These are phyloP conservation scores for Orchesella flavescens DNA, from an alignment of 2,888 invertebrate species.

Conservation along the genomic window DNA sequence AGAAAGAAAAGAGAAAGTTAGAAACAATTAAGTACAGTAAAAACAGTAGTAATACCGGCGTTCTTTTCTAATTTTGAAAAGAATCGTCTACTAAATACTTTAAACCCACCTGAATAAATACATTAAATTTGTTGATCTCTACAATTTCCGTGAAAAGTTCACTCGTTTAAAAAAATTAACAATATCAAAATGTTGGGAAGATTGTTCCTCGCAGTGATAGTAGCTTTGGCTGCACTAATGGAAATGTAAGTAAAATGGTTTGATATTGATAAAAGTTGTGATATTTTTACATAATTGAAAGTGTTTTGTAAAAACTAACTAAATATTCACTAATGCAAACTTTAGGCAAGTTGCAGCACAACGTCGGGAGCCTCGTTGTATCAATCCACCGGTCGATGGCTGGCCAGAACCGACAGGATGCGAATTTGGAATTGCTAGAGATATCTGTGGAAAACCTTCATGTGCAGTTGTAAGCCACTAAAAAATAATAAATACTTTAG, in stretches of 20 bases:
- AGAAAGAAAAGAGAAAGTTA: neutral
- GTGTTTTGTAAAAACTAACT: too few species aligned
- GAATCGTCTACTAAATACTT: too few species aligned
- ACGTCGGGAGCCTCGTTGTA: slow-evolving; percentile 30
- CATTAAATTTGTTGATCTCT: too few species aligned
- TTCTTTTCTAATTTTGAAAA: too few species aligned
- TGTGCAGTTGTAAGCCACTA: slow-evolving; percentile 37
- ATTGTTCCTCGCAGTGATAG: neutral
- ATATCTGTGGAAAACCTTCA: slow-evolving; percentile 44
- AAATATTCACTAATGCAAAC: too few species aligned
- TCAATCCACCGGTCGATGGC: slow-evolving; percentile 36
- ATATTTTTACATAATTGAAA: neutral
- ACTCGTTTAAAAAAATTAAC: too few species aligned
- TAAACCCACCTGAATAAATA: too few species aligned
- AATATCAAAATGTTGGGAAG: neutral
- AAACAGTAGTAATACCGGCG: too few species aligned
- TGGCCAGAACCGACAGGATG: slow-evolving; percentile 43
- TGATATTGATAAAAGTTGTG: neutral
- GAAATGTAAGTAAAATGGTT: neutral
- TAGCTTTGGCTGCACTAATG: neutral
- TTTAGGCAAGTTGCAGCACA: neutral
- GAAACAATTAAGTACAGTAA: too few species aligned
- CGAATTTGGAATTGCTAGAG: slow-evolving; percentile 34
- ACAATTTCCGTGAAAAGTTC: slow-evolving; percentile 4
- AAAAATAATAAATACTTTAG: too few species aligned